These are phyloP conservation scores for Crotalus horridus DNA, from an alignment of 2,113 vertebrate genomes.

Conservation along the genomic window DNA sequence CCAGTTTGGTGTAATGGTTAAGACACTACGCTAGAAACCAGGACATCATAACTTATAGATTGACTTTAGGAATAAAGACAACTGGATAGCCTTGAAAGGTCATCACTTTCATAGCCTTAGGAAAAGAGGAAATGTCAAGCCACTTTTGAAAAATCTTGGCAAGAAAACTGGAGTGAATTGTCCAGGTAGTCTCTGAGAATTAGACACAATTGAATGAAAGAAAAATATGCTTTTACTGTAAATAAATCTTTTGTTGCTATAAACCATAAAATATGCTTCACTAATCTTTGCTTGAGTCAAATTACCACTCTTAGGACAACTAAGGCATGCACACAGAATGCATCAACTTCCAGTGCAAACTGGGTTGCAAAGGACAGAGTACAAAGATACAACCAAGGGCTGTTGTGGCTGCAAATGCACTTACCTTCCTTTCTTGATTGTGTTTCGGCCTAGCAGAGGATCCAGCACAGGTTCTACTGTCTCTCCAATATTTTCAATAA, in stretches of 20 bases:
- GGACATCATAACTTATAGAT: background rate
- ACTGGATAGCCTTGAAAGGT: background rate
- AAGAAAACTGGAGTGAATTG: background rate
- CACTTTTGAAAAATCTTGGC: background rate
- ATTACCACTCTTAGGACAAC: background rate
- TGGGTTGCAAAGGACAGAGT: background rate
- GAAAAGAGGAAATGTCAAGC: background rate
- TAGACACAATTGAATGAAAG: background rate
- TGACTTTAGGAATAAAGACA: background rate
- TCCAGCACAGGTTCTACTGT: conserved; percentile 72
- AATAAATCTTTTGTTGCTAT: background rate
- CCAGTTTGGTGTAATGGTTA: background rate
- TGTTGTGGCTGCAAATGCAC: background rate
- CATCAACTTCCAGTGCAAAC: background rate
- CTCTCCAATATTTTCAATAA: conserved; percentile 71
- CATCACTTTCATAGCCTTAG: background rate
- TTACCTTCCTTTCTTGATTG: conserved; percentile 71
- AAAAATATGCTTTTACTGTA: background rate
- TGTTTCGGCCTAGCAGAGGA: conserved; percentile 70
- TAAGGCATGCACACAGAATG: background rate
- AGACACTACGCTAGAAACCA: background rate
- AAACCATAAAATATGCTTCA: background rate
- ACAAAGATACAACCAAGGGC: background rate
- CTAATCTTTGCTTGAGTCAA: background rate
- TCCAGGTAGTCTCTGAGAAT: background rate